Conservation (phyloP, 2,888 invertebrate genomes). For the Spodoptera picta region DNA sequence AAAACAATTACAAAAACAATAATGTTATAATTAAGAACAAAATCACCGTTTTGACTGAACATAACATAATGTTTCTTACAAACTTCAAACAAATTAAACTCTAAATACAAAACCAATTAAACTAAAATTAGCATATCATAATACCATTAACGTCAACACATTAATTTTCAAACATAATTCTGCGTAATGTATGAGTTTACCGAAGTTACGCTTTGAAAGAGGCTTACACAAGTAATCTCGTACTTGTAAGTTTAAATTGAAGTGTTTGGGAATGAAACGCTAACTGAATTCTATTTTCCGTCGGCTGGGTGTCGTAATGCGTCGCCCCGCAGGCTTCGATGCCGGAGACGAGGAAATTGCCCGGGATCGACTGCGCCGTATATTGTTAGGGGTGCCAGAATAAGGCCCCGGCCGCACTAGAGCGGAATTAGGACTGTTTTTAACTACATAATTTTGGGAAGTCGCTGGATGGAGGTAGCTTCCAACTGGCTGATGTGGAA, state of each 20-base stretch:
- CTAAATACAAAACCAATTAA: background rate
- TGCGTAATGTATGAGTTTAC: constrained; percentile 47
- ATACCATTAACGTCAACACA: constrained; percentile 1
- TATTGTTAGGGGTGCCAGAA: constrained; percentile 22
- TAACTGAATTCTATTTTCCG: constrained; percentile 50
- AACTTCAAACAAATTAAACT: no score
- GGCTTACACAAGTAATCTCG: constrained; percentile 45
- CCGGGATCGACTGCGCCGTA: constrained; percentile 35
- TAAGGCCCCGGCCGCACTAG: background rate
- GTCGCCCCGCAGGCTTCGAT: constrained; percentile 40
- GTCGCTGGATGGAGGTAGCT: no score
- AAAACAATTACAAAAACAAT: no score
- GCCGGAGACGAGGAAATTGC: constrained; percentile 46
- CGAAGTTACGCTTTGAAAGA: constrained; percentile 20
- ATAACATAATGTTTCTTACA: no score
- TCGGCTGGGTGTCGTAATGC: constrained; percentile 40
- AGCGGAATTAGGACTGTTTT: no score
- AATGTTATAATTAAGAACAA: no score
- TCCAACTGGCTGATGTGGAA: no score
- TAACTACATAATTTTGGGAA: no score
- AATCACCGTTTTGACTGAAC: no score
- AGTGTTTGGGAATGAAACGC: constrained; percentile 48
- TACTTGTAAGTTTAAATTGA: constrained; percentile 49
- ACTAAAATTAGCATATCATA: constrained; percentile 4
- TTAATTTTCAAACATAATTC: constrained; percentile 18